These are phyloP conservation scores for Polymixis flavicincta DNA, from an alignment of 2,888 invertebrate genomes.

Conservation along the genomic window DNA sequence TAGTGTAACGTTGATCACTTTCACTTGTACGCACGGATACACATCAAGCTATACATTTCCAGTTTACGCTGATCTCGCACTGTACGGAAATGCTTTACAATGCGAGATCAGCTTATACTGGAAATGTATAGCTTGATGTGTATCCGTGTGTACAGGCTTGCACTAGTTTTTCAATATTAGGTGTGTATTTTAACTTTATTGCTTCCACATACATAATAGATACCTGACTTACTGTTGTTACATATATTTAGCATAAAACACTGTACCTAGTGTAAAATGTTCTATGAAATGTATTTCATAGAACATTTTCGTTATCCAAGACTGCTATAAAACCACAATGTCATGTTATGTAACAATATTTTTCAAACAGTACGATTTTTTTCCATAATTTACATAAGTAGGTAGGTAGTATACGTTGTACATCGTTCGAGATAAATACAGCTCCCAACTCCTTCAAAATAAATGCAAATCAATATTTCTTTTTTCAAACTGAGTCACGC, in stretches of 20 bases:
- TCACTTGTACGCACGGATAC: too few species aligned
- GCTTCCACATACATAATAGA: slow-evolving; percentile 24
- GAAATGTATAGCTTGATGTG: too few species aligned
- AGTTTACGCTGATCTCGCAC: too few species aligned
- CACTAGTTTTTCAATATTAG: slow-evolving; percentile 34
- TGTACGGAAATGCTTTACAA: too few species aligned
- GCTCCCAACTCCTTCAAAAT: not conserved
- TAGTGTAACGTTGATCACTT: slow-evolving; percentile 54
- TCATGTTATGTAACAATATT: not conserved
- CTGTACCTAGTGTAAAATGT: not conserved
- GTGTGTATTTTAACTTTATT: slow-evolving; percentile 30
- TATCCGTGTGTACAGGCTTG: too few species aligned
- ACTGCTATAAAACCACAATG: not conserved
- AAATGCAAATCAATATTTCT: slow-evolving; percentile 3
- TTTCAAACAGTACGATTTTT: not conserved
- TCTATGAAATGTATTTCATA: too few species aligned
- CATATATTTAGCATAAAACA: not conserved
- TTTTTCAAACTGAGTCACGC: slow-evolving; percentile 32
- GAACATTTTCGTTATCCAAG: too few species aligned
- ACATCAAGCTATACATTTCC: too few species aligned
- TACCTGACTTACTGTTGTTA: not conserved
- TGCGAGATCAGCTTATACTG: too few species aligned
- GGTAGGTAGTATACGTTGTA: not conserved
- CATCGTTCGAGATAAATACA: not conserved
- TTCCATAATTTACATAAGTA: not conserved